Evolutionary conservation across 2,888 invertebrate species (phyloP), one percentile per base, ranked within the genome.

Genomic region (Hydropsyche betteni): DNA sequence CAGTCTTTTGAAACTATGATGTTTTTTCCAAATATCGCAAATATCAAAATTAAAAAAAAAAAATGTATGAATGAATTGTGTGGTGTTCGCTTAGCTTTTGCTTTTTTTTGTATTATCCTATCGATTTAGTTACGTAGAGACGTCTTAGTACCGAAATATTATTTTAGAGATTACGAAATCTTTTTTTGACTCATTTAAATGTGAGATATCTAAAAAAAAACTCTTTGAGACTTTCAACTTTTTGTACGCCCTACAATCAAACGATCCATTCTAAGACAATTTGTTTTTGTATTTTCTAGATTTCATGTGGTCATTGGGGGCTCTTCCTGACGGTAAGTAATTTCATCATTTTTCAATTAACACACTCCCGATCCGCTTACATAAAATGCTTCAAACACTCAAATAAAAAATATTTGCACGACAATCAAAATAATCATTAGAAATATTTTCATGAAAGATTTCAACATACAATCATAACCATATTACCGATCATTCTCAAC

Each of bases 301-400:
- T 94, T 96, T 96, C 93, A 96, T 96, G 95, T 96, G 96, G 96
- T 96, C 96, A 89, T 93, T 96, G 93, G 96, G 96, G 91, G 95
- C 95, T 90, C 93, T 96, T 91, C 96, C 96, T 89, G 96, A 96
- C 91, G 96, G 96, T 96, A 91, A 94, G 95, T 93, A 81, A 44
- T 64, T 38, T 68, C 50, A 44, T 8, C 10, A 8, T 44, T 44
- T 44, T 8, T 8, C 10, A 44, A 44, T 44, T 4, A 44, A 44
- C 44, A 44, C 6, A 24, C 2, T 24, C 24, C 24, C 24, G 24
- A 24, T 24, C 24, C 24, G 24, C 24, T 24, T 24, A 24, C 24
- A 24, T 24, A 2, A 24, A 24, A 24, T 24, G 24, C 24, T 24
- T 24, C 24, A 24, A 2, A 24, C 24, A 24, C 24, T 2, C 24